Base-by-base conservation (phyloP, 2,113 vertebrate genomes). In the Regulus satrapa region DNA sequence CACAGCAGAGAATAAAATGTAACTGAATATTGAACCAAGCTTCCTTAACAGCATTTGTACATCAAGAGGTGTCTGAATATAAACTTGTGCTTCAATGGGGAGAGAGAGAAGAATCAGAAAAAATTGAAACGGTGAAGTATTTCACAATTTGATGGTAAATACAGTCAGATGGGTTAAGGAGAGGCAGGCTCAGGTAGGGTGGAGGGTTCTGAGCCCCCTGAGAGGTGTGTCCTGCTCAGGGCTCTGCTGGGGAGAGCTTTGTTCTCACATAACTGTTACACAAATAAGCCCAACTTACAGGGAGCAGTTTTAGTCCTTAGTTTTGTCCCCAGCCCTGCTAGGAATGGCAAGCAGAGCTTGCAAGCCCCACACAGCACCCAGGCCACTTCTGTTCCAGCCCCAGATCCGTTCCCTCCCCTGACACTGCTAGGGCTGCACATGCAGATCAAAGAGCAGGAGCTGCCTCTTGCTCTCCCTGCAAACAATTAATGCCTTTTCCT, bases 401-500 rank as follows among this genome's bases (percentile, higher is more conserved):
- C 48, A n/a, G 5, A 8, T 12, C 71, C 6, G 3, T 5, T 20
- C 14, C 1, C 20, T 64, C 32, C 66, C 54, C 5, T 28, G 67
- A 18, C 9, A 0, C 31, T 2, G 28, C 41, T 28, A 5, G 25
- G 25, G 51, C 61, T 51, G 41, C 59, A 21, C 18, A 1, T 0
- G 32, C 3, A 51, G 55, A 89, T 89, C 93, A 87, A 84, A 91
- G 89, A 77, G 84, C 73, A 83, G 72, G 71, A 81, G 61, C 71
- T 45, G 87, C 74, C 32, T 76, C 82, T 67, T 6, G 2, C 79
- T 84, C 31, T 78, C 73, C 45, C 92, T 88, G 86, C 73, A 94
- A 41, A 93, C 89, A 94, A 95, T 84, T 71, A 52, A 49, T 36
- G 46, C 52, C 77, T 84, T 92, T 88, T 91, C 92, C 94, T 91